Conservation (phyloP, 2,888 invertebrate species). For the Antitype chi region DNA sequence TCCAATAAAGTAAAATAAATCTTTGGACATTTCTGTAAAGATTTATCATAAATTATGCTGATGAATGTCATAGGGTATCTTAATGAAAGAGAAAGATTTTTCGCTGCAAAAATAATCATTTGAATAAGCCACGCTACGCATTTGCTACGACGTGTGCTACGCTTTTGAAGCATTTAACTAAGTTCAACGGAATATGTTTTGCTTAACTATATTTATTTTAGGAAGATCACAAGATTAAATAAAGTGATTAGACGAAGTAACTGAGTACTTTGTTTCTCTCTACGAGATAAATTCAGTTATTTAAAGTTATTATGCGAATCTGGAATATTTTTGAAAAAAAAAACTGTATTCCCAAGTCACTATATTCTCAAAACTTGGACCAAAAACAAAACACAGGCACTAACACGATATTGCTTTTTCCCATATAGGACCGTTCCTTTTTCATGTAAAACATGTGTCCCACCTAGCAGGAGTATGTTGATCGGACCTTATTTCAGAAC, state of each 20-base stretch:
- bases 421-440: slow-evolving; percentile 82
- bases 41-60: background rate
- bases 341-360: background rate
- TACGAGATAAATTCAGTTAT: too few species aligned
- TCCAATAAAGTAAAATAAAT: too few species aligned
- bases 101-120: background rate
- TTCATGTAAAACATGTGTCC: slow-evolving; percentile 86
- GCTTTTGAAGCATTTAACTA: background rate
- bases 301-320: background rate
- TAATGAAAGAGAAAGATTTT: background rate
- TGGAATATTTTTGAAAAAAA: background rate
- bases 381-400: slow-evolving; percentile 72
- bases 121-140: background rate
- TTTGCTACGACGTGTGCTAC: slow-evolving; percentile 18
- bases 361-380: slow-evolving; percentile 58
- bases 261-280: background rate
- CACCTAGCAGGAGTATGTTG: slow-evolving; percentile 68
- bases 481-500: slow-evolving; percentile 59
- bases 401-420: slow-evolving; percentile 87
- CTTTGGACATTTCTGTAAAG: background rate
- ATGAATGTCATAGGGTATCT: background rate
- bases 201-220: background rate
- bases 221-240: too few species aligned
- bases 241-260: too few species aligned
- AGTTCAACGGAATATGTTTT: background rate